Base-by-base conservation (phyloP, 1,140 invertebrate species). In the Trissolcus basalis region DNA sequence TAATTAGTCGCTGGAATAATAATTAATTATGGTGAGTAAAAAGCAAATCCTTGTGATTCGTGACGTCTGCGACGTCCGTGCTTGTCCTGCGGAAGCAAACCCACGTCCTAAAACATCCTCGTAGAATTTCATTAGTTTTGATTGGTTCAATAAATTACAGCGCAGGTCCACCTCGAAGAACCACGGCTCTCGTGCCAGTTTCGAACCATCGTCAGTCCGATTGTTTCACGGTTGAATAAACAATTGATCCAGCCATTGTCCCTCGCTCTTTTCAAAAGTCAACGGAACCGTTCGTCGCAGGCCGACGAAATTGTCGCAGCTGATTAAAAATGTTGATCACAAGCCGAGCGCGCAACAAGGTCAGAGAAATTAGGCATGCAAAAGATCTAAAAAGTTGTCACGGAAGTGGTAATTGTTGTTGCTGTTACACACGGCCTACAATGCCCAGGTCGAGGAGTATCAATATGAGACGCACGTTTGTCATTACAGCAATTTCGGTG, bases 1-100 rank as follows among this genome's bases (percentile, higher is more conserved):
- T 87, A 87, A 87, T 87, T 83, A 84, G 79, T 73, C 67, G 74
- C 36, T 56, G 69, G 78, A 78, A 80, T 80, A 84, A 83, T 83
- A 80, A 85, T 85, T 85, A 82, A 83, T 82, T 82, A 80, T 77
- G 51, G 51, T 3, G 19, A 27, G 47, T 54, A 74, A 82, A 79
- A 80, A 79, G 58, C 64, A 47, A 64, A 68, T 65, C 55, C 70
- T 13, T 68, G 68, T 53, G 75, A 68, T 60, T 72, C 75, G 75
- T 73, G 68, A 77, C 68, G 27, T 35, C 14, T 41, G 55, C 60
- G 61, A 58, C 44, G 43, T 3, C 60, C 14, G 12, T 1, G 16
- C 19, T 68, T 45, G 59, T 47, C 51, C 58, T 49, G 45, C 60
- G 49, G 58, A 59, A 58, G 65, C 43, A 8, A 54, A 14, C 39